Conservation (phyloP, 2,888 invertebrate genomes). For the Globia sparganii region DNA sequence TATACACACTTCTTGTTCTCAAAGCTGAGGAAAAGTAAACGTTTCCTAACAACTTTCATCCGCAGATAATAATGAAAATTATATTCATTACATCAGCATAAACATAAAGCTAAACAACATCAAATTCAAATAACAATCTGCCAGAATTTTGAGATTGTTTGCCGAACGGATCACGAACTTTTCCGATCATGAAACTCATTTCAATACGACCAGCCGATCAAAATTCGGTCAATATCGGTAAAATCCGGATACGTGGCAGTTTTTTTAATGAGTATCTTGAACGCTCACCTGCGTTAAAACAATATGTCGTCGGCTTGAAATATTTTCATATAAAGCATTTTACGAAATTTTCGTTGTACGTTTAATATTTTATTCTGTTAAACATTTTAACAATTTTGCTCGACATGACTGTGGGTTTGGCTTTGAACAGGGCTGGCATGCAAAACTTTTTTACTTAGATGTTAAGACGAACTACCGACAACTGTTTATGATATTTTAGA, state of each 20-base stretch:
- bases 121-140: conserved; percentile 14
- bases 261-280: conserved; percentile 38
- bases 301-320: conserved; percentile 49
- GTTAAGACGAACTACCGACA: conserved; percentile 42
- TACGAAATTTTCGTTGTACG: conserved; percentile 68
- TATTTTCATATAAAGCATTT: conserved; percentile 73
- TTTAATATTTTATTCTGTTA: conserved; percentile 71
- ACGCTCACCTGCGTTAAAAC: conserved; percentile 38
- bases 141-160: conserved; percentile 27
- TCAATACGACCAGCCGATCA: conserved; percentile 42
- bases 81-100: conserved; percentile 32
- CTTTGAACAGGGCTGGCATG: conserved; percentile 62
- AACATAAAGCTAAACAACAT: conserved; percentile 6
- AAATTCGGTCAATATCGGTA: conserved; percentile 43
- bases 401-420: conserved; percentile 34
- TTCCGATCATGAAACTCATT: conserved; percentile 43
- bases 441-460: conserved; percentile 44
- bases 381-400: conserved; percentile 73
- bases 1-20: background rate
- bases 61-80: background rate
- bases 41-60: background rate
- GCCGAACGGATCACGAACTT: conserved; percentile 35
- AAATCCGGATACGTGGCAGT: conserved; percentile 34
- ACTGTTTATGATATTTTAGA: conserved; percentile 36
- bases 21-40: background rate